Evolutionary conservation across 2,797 vertebrate species (phyloP).

Genomic region (Sebastes jordani): DNA sequence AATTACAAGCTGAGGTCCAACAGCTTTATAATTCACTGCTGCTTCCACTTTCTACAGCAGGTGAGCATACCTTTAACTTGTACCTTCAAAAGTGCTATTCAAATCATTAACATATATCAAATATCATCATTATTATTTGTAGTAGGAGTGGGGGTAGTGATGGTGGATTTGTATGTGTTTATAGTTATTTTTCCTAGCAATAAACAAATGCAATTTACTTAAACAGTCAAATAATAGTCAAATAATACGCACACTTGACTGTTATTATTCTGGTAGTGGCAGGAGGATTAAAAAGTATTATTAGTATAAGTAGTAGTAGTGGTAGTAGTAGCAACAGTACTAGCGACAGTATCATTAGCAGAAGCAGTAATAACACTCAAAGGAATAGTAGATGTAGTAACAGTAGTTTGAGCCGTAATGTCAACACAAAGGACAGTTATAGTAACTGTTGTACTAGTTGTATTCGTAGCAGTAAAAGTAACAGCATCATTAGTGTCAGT

Average conservation of each 20-base stretch:
- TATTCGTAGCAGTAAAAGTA: not conserved
- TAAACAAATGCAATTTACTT: not conserved
- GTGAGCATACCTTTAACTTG: not conserved
- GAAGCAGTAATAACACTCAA: not conserved
- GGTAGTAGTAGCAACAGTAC: no score
- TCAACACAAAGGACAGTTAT: not conserved
- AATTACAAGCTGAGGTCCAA: constrained; percentile 33
- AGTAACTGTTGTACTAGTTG: not conserved
- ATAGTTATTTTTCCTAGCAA: not conserved
- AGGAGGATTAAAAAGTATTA: not conserved
- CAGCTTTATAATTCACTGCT: constrained; percentile 12
- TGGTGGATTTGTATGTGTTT: not conserved
- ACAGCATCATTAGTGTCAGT: no score
- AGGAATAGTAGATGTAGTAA: not conserved
- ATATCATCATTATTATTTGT: not conserved
- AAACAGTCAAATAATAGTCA: not conserved
- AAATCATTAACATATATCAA: not conserved
- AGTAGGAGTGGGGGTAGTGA: not conserved
- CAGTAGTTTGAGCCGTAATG: not conserved
- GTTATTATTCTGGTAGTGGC: not conserved
- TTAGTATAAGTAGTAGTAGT: not conserved
- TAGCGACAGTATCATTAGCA: not conserved
- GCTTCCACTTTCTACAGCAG: not conserved
- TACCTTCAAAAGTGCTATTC: not conserved
- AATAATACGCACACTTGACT: not conserved